Percentiles rank a stretch among this genome's conserved stretches.
phyloP scores from a whole-genome alignment of 2,888 invertebrate species.

The Hypercompe scribonia region DNA sequence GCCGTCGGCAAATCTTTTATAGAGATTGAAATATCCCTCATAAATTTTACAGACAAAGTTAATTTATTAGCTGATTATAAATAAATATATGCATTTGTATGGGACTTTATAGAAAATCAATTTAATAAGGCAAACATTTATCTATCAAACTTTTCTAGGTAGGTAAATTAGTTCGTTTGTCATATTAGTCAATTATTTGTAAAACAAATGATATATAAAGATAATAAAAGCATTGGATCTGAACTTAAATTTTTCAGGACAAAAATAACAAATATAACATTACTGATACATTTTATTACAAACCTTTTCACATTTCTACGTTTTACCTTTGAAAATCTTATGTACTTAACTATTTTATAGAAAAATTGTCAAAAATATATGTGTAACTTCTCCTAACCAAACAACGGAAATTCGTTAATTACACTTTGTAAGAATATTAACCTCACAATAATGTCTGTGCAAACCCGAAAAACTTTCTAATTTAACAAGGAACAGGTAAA shows the following conservation, averaged over 20 bases:
- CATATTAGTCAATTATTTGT: too few relatives aligned
- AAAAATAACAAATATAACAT: too few relatives aligned
- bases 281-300: not conserved
- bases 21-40: not conserved
- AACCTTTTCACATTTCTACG: not conserved
- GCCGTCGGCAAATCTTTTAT: slow-evolving; percentile 38
- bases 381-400: not conserved
- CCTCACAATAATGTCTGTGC: not conserved
- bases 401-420: not conserved
- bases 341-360: not conserved
- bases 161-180: too few relatives aligned
- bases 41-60: not conserved
- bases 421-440: not conserved
- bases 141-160: not conserved
- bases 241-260: not conserved
- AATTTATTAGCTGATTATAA: not conserved
- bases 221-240: too few relatives aligned
- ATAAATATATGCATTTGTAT: not conserved
- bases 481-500: slow-evolving; percentile 47
- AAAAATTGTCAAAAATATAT: not conserved
- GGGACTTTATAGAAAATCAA: not conserved
- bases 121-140: not conserved
- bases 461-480: slow-evolving; percentile 37
- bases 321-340: not conserved
- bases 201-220: too few relatives aligned